Conservation (phyloP, 1,140 invertebrate genomes). For the Sminthurides bifidus region DNA sequence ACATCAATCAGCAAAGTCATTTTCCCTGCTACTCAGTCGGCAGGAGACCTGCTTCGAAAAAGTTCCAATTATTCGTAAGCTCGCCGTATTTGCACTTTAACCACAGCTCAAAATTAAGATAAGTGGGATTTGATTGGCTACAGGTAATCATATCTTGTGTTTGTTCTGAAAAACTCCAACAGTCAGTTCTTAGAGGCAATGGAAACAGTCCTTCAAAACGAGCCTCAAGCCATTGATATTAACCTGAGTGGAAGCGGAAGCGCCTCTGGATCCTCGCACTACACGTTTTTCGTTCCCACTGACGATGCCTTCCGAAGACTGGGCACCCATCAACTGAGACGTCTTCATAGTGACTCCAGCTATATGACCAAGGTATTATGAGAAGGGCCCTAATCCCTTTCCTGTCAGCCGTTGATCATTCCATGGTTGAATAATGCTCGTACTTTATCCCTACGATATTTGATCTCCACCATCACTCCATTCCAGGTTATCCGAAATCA, state of each 20-base stretch:
- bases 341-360: constrained; percentile 35
- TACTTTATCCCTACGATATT: background rate
- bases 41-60: constrained; percentile 38
- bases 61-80: constrained; percentile 38
- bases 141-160: constrained; percentile 5
- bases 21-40: constrained; percentile 39
- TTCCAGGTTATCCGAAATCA: constrained; percentile 38
- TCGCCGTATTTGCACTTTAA: background rate
- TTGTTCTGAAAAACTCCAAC: too few relatives aligned
- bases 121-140: background rate
- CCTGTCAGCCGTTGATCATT: background rate
- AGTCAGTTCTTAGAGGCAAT: constrained; percentile 40
- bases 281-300: constrained; percentile 43
- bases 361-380: constrained; percentile 35
- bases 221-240: constrained; percentile 34
- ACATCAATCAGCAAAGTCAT: constrained; percentile 44
- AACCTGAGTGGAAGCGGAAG: constrained; percentile 7
- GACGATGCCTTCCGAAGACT: constrained; percentile 39
- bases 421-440: background rate
- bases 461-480: background rate
- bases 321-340: constrained; percentile 29
- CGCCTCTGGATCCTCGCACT: constrained; percentile 28
- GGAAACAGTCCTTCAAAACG: constrained; percentile 34
- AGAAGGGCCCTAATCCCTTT: background rate
- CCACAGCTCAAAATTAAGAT: background rate